A percentile compares a stretch with the other conserved stretches of the same genome.
phyloP scores from a whole-genome alignment of 2,113 vertebrate genomes.

The Seriola rivoliana region DNA sequence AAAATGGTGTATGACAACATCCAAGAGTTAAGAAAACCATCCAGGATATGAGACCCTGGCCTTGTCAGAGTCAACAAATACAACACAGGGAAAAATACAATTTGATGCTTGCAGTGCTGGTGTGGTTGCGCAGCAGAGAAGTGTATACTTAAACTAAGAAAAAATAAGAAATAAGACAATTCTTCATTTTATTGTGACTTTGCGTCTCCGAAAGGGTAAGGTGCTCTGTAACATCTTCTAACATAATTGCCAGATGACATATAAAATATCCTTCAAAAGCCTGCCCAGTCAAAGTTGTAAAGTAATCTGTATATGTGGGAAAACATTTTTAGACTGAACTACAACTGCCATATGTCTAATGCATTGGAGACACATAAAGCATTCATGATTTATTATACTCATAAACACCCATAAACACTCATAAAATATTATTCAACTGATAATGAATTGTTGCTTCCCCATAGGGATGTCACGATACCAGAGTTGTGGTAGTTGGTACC shows the following conservation, averaged over 20 bases:
- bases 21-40: constrained; percentile 8
- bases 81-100: neutral
- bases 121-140: neutral
- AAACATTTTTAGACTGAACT: neutral
- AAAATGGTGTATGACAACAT: neutral
- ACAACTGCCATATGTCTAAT: neutral
- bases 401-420: neutral
- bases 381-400: neutral
- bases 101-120: rapidly evolving
- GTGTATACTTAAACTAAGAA: neutral
- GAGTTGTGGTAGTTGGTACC: too few relatives aligned
- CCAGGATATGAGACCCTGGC: neutral
- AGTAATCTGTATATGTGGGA: neutral
- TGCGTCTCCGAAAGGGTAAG: neutral
- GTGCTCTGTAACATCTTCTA: neutral
- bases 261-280: neutral
- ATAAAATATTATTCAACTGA: neutral
- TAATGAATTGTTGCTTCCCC: neutral
- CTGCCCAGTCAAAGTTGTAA: neutral
- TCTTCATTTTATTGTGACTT: neutral
- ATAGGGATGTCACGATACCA: too few relatives aligned
- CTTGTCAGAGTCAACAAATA: constrained; percentile 5
- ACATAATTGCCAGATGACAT: too few relatives aligned
- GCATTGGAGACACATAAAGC: neutral
- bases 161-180: neutral